Base-by-base conservation (phyloP, 2,113 vertebrate genomes). In the Lycocorax pyrrhopterus region DNA sequence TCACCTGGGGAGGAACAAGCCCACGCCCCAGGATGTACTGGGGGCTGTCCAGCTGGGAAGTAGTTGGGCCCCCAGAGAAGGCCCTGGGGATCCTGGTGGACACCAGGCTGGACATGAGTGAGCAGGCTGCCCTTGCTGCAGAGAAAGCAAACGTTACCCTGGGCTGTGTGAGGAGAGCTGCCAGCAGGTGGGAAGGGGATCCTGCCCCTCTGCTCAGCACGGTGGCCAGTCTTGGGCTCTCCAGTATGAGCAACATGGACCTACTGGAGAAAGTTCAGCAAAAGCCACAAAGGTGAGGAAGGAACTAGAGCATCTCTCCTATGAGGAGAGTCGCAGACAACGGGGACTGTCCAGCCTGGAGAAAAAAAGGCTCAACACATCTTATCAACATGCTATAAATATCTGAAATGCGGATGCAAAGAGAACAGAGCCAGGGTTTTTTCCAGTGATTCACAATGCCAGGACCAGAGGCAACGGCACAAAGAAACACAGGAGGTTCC, bases 21-120 rank as follows among this genome's bases (percentile, higher is more conserved):
- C 18, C 33, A n/a, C 0, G 7, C 13, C 37, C 58, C 46, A 62
- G 47, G 7, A 75, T 1, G 2, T 2, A 20, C 67, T 66, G 67
- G 12, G 41, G 13, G 19, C 77, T 23, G n/a, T 10, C 27, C 51
- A 68, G n/a, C n/a, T 37, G 77, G 66, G 60, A 64, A 87, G 27
- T 16, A 71, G 78, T 46, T 13, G 41, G 33, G 35, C 35, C n/a
- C 3, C 3, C 41, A 56, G 56, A 71, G 21, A 30, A 47, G 22
- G 33, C 5, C 62, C 32, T 46, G 39, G 18, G 21, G 13, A 39
- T 46, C 29, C 41, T 22, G n/a, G 7, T 6, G 9, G n/a, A 21
- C 43, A 86, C 7, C 4, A 21, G 44, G 49, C 23, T 78, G 55
- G 39, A 35, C 13, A 8, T 9, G 13, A 69, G 44, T 12, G 30